Base-by-base conservation (phyloP, 2,797 vertebrate genomes). In the Enteromius mattozi region DNA sequence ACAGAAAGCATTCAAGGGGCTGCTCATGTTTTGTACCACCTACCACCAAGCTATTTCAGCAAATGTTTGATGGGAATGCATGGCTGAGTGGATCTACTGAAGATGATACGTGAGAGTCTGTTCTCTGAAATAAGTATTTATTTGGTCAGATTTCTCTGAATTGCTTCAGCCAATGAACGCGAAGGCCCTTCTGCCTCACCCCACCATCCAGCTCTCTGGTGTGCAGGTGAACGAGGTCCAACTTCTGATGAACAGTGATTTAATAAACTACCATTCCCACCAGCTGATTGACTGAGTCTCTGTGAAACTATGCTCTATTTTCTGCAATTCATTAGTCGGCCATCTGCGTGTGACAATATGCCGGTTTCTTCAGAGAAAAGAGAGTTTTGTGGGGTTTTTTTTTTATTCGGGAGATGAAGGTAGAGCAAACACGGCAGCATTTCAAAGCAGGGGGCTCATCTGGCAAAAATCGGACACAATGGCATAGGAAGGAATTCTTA, bases 311-410 rank as follows among this genome's bases (percentile, higher is more conserved):
- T 66, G 85, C 75, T 74, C 68, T 68, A 72, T 79, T 74, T 78
- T 79, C 45, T 45, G 21, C 76, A 68, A 71, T 81, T 86, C 85
- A 83, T 86, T 83, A 86, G 75, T 21, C 8, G 69, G 81, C 81
- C 81, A 83, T 86, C 81, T 86, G 80, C 14, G 45, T 83, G 85
- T 42, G n/a, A 83, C 81, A 86, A 74, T 80, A 83, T 75, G 81
- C 21, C 3, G 16, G 6, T 24, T 74, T 81, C 75, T 83, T 79
- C 59, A 54, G 56, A 72, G 80, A 69, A 77, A 81, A 63, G 63
- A 77, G 27, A 24, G 19, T 61, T 65, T 24, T 66, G 33, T 40
- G n/a, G n/a, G n/a, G 42, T 76, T 75, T 75, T 13, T 30, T 59
- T 77, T 16, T 35, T 51, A 35, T 63, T 24, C 9, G 3, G 14